Conservation (phyloP, 1,140 invertebrate species). For the Probaryconus sp. region DNA sequence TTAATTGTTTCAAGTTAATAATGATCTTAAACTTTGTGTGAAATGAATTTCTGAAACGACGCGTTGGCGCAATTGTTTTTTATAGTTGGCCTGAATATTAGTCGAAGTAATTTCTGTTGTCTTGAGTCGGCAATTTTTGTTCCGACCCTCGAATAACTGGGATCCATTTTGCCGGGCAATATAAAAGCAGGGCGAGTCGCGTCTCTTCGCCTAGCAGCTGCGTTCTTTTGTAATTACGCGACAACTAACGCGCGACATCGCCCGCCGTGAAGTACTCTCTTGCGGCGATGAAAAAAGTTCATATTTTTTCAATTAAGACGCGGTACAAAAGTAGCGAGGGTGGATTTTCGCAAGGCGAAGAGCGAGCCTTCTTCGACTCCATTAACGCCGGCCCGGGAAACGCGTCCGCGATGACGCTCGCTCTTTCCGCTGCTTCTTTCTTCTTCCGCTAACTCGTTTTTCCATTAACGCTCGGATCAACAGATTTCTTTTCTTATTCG, state of each 20-base stretch:
- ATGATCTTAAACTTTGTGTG: no score
- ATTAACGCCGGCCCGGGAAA: constrained; percentile 69
- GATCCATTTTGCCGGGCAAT: constrained; percentile 57
- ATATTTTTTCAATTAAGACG: constrained; percentile 78
- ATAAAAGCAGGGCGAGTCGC: constrained; percentile 36
- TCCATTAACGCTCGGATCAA: constrained; percentile 48
- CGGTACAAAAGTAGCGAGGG: constrained; percentile 58
- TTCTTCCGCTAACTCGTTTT: constrained; percentile 45
- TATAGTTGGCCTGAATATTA: constrained; percentile 29
- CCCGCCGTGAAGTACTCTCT: constrained; percentile 68
- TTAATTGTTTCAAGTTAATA: no score
- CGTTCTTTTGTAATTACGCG: constrained; percentile 74
- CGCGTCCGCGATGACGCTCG: constrained; percentile 56
- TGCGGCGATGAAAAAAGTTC: constrained; percentile 75
- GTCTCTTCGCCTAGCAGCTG: constrained; percentile 55
- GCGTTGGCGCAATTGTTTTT: constrained; percentile 6
- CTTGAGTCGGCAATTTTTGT: constrained; percentile 42
- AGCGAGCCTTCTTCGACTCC: constrained; percentile 64
- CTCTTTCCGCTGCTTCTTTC: constrained; percentile 24
- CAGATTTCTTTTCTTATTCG: constrained; percentile 25
- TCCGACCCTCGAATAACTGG: constrained; percentile 46
- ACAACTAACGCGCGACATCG: constrained; percentile 66
- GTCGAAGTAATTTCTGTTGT: constrained; percentile 45
- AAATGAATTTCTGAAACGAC: no score
- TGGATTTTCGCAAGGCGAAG: constrained; percentile 61